These are phyloP conservation scores for Cantharis rufa DNA, from an alignment of 2,888 invertebrate species.

Conservation along the genomic window DNA sequence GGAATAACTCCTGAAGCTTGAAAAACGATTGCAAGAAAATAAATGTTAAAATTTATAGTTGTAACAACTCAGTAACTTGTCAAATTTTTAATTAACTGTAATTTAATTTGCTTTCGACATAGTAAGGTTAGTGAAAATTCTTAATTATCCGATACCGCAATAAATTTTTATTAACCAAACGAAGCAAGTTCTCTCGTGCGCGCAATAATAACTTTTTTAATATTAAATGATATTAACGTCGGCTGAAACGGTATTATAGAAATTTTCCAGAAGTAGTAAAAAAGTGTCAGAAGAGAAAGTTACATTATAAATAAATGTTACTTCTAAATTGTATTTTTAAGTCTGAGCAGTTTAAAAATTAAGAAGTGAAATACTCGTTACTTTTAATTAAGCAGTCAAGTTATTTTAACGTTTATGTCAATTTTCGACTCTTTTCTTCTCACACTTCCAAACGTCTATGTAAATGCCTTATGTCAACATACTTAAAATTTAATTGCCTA, in stretches of 20 bases:
- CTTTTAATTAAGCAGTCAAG: neutral
- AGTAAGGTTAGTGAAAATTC: neutral
- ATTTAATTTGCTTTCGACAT: neutral
- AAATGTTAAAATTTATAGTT: neutral
- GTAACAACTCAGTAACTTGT: neutral
- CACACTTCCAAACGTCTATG: neutral
- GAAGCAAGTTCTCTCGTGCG: neutral
- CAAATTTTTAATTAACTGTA: neutral
- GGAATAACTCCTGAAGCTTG: neutral
- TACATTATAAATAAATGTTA: neutral
- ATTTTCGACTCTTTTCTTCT: neutral
- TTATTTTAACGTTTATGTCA: neutral
- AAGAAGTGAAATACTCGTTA: neutral
- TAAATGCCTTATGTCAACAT: neutral
- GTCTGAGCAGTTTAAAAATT: neutral
- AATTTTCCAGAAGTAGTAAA: neutral
- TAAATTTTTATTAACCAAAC: neutral
- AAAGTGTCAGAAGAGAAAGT: neutral
- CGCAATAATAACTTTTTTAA: neutral
- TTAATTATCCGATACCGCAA: neutral
- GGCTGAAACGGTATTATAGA: neutral
- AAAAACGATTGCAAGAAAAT: neutral
- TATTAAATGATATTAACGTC: neutral
- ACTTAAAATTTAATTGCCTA: neutral
- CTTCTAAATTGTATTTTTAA: neutral